Evolutionary conservation across 2,888 invertebrate species (phyloP), one percentile per base, ranked within the genome.

Genomic region (Pyralis farinalis): DNA sequence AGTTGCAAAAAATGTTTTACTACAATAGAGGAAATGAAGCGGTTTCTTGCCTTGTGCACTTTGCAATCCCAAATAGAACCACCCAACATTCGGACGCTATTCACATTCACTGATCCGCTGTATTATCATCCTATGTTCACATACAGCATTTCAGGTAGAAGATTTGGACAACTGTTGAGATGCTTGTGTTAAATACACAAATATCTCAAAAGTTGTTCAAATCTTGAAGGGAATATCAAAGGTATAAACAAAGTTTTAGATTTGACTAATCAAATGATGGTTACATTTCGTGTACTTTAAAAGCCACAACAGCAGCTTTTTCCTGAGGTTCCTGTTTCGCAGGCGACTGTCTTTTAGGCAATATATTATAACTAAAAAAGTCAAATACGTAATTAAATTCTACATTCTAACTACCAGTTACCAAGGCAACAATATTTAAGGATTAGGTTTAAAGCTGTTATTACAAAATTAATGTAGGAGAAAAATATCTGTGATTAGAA

Each of bases 291-390:
- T 4, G 21, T 5, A 21, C 21, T 21, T 5, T 21, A 49, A 34
- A 44, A 48, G 22, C 46, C 58, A 37, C 37, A 21, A 12, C 47
- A 49, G 44, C 40, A 61, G 33, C 34, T 59, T 6, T 53, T 49
- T 35, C 41, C 59, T 25, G 55, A 57, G 30, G 55, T 7, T 21
- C 21, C 21, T 21, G 4, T 21, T 21, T 21, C 21, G 21, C 21
- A 7, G 21, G 7, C 21, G 11, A 10, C 7, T 30, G 10, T 7
- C 9, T 30, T 30, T 30, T 10, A 30, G 9, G 3, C 30, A 9
- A 30, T 28, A 10, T 30, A 30, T 10, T 30, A 5, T 3, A 30
- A 12, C 20, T 10, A 11, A 69, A 8, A 4, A 1, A 10, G 9
- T 3, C n/a, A n/a, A n/a, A n/a, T n/a, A n/a, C n/a, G n/a, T n/a